Percentiles rank a stretch among this genome's conserved stretches.
Evolutionary conservation across 2,797 vertebrate species (phyloP).

Genomic region (Aplochiton taeniatus): DNA sequence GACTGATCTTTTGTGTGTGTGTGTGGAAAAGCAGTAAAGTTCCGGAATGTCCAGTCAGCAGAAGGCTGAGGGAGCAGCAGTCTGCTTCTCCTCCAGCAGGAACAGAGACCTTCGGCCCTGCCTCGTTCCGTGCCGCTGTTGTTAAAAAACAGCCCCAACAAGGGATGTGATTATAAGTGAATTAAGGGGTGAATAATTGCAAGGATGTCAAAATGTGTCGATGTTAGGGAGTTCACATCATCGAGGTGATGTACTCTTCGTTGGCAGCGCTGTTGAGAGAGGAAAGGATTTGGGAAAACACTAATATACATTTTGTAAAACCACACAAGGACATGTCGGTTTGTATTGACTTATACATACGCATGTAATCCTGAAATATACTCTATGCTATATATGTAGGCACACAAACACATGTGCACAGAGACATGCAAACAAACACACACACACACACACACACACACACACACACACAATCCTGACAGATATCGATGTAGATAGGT

Average conservation of each 20-base stretch:
- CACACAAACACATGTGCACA: constrained; percentile 2
- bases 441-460: neutral
- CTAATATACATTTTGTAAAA: constrained; percentile 50
- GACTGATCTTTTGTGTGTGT: constrained; percentile 32
- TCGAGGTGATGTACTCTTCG: constrained; percentile 50
- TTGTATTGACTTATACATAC: neutral
- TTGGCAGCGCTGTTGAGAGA: constrained; percentile 43
- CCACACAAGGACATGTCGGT: neutral
- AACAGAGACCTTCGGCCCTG: constrained; percentile 40
- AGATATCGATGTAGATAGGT: constrained; percentile 43
- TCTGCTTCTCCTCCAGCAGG: constrained; percentile 38
- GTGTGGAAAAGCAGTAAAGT: constrained; percentile 57
- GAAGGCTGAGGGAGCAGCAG: constrained; percentile 28
- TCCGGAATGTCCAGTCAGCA: constrained; percentile 54
- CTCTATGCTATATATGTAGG: too few species aligned
- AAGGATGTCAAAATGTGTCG: constrained; percentile 64
- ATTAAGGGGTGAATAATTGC: constrained; percentile 68
- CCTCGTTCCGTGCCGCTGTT: constrained; percentile 46
- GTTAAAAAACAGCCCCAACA: constrained; percentile 46
- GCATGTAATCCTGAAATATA: neutral
- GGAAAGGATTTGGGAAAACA: too few species aligned
- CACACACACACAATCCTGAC: constrained; percentile 54
- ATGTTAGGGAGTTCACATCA: constrained; percentile 60
- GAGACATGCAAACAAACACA: too few species aligned
- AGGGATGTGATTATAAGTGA: constrained; percentile 62